Evolutionary conservation across 2,113 vertebrate species (phyloP).

Genomic region (Boulengeromyrus knoepffleri): DNA sequence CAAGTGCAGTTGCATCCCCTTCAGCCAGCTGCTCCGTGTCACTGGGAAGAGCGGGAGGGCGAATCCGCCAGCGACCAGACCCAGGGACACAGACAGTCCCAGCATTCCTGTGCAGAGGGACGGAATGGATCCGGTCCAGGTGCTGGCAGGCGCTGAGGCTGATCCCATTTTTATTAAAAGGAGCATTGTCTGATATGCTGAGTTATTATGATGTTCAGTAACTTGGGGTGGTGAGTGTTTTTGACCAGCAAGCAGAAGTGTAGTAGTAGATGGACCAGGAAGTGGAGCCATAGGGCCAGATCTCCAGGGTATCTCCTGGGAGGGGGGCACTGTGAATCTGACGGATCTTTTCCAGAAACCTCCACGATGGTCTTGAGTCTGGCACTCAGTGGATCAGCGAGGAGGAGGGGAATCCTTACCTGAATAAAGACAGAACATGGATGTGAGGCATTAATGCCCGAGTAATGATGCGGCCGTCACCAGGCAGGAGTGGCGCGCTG

Average conservation of each 20-base stretch:
- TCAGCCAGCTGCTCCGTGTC: not conserved
- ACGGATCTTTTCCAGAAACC: not conserved
- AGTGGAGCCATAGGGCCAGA: not conserved
- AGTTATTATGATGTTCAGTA: not conserved
- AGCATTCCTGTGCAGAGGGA: not conserved
- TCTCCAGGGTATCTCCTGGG: not conserved
- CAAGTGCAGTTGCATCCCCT: not conserved
- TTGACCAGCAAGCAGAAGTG: not conserved
- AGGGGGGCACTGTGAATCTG: too few species aligned
- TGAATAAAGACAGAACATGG: not conserved
- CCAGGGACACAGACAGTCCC: not conserved
- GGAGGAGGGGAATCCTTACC: not conserved
- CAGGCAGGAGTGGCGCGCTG: not conserved
- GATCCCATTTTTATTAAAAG: not conserved
- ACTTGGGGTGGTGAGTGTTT: not conserved
- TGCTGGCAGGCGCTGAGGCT: not conserved
- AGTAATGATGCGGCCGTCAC: not conserved
- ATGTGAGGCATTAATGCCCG: not conserved
- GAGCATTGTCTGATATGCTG: not conserved
- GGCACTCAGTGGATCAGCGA: not conserved
- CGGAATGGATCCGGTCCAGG: not conserved
- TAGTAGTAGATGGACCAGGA: not conserved
- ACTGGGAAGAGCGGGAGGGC: not conserved
- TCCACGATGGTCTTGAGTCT: not conserved
- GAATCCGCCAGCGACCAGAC: not conserved